Percentiles rank a stretch among this genome's conserved stretches.
Evolutionary conservation across 2,888 invertebrate species (phyloP).

Genomic region (Dasysyrphus tricinctus): DNA sequence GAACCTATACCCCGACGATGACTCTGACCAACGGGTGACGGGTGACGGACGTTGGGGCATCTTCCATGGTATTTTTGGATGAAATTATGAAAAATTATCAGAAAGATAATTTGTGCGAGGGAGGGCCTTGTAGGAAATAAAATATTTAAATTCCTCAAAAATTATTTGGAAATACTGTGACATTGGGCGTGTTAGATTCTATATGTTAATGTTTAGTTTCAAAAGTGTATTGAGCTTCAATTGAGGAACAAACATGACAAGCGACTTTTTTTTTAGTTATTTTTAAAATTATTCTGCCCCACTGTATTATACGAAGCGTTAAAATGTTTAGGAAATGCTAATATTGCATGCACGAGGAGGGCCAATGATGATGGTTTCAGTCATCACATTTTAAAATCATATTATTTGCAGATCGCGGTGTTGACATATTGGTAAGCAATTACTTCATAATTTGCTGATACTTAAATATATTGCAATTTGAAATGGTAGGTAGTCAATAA

Average conservation of each 20-base stretch:
- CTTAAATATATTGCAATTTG: slow-evolving; percentile 42
- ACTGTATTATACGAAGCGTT: background rate
- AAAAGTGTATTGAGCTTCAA: background rate
- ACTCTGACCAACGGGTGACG: background rate
- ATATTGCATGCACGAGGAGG: slow-evolving; percentile 27
- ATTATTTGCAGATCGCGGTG: slow-evolving; percentile 38
- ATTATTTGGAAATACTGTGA: background rate
- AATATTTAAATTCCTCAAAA: background rate
- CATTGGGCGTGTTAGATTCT: background rate
- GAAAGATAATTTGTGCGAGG: background rate
- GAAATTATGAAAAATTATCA: background rate
- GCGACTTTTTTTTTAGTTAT: background rate
- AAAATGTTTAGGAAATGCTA: slow-evolving; percentile 39
- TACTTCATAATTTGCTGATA: slow-evolving; percentile 35
- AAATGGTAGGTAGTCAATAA: slow-evolving; percentile 19
- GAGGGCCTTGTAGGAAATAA: no score
- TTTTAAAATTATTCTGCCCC: background rate
- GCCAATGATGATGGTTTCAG: background rate
- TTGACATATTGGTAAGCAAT: slow-evolving; percentile 42
- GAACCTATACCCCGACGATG: background rate
- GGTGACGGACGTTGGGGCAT: background rate
- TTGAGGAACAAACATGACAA: background rate
- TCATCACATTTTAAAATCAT: slow-evolving; percentile 4
- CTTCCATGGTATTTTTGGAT: background rate
- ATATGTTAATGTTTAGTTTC: background rate